Evolutionary conservation across 1,140 invertebrate genomes (phyloP).

Genomic region (Nilaparvata lugens): DNA sequence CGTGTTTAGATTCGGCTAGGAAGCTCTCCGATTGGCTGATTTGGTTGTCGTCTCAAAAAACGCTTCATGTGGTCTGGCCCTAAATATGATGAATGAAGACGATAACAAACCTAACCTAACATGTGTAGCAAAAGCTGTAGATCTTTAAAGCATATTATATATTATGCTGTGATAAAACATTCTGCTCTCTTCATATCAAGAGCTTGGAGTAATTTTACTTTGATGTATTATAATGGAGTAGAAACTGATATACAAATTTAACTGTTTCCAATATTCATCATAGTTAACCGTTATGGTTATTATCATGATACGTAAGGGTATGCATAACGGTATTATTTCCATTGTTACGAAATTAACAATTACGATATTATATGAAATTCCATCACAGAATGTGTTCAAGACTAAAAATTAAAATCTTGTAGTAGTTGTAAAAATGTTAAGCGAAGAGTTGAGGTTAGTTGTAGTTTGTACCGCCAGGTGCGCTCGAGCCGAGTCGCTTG

Average conservation of each 20-base stretch:
- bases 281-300: slow-evolving; percentile 3
- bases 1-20: too few species aligned
- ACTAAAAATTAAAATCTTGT: slow-evolving; percentile 1
- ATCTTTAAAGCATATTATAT: too few species aligned
- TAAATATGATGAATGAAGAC: too few species aligned
- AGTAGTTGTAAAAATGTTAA: slow-evolving; percentile 8
- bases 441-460: too few species aligned
- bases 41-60: too few species aligned
- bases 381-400: slow-evolving; percentile 17
- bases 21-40: too few species aligned
- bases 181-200: too few species aligned
- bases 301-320: slow-evolving; percentile 2
- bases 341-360: slow-evolving; percentile 2
- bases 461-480: too few species aligned
- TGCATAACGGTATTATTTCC: neutral
- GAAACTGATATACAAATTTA: slow-evolving; percentile 11
- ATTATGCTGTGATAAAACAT: too few species aligned
- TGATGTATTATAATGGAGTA: neutral
- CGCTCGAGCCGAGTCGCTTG: neutral
- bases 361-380: neutral
- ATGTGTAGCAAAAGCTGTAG: too few species aligned
- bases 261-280: slow-evolving; percentile 9
- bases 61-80: too few species aligned
- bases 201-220: neutral
- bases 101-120: too few species aligned